phyloP scores from a whole-genome alignment of 2,113 vertebrate genomes.

The Aegotheles bennettii region DNA sequence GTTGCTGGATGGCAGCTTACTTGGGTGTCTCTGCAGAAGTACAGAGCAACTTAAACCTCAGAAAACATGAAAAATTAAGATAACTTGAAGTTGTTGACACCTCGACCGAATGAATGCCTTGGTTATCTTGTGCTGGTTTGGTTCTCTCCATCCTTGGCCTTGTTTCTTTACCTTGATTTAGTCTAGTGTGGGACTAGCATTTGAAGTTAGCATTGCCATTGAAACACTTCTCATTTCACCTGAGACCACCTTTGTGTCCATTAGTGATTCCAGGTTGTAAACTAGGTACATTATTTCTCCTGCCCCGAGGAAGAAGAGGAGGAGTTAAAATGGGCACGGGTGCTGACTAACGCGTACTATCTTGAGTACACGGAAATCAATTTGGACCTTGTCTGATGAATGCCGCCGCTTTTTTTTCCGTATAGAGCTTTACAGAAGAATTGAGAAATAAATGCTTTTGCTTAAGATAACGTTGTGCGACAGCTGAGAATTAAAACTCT shows the following conservation, averaged over 20 bases:
- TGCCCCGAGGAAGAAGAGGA: neutral
- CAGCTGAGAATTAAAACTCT: constrained; percentile 44
- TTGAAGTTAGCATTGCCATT: neutral
- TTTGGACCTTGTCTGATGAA: constrained; percentile 23
- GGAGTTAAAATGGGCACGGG: neutral
- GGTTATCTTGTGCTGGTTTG: neutral
- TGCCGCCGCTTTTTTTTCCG: neutral
- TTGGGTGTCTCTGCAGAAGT: neutral
- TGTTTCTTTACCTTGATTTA: neutral
- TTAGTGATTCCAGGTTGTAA: neutral
- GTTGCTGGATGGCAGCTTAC: neutral
- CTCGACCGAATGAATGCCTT: neutral
- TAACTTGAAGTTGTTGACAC: neutral
- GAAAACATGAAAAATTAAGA: neutral
- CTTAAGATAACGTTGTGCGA: constrained; percentile 44
- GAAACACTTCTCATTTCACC: neutral
- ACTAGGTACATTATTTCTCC: neutral
- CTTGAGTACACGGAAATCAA: neutral
- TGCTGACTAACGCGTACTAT: neutral
- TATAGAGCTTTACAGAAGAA: neutral
- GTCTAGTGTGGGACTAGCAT: neutral
- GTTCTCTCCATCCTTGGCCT: neutral
- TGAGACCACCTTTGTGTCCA: neutral
- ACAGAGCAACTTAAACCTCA: neutral
- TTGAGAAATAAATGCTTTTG: neutral